Evolutionary conservation across 2,113 vertebrate species (phyloP), one percentile per base, ranked within the genome.

Genomic region (Cheirogaleus medius): DNA sequence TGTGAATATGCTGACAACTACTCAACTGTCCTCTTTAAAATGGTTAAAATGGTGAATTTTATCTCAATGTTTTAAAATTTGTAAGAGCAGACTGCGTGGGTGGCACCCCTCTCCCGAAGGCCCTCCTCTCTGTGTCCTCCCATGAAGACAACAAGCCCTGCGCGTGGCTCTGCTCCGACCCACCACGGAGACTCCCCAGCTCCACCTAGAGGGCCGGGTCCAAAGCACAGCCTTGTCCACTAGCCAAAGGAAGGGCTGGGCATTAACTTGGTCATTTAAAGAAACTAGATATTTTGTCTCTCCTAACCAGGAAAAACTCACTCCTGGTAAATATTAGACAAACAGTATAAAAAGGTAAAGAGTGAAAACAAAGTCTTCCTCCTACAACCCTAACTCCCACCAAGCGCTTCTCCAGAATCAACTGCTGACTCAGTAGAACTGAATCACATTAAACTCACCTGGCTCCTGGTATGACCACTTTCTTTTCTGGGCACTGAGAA

Each of bases 401-500:
- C 56, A 76, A 32, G 3, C 3, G 1, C 44, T 47, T 23, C 7
- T 20, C 32, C 60, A 27, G n/a, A 39, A 42, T 17, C 68, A 63
- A 23, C 20, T 5, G 2, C 25, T 9, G n/a, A 23, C 27, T 39
- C 32, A 29, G 74, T 34, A 56, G 8, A 49, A 56, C 8, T 29
- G 25, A 58, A 60, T 37, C 32, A 21, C 32, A 11, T 34, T 52
- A 39, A 39, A 32, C 56, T 52, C n/a, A n/a, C 27, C 23, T 10
- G 14, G 34, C 64, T 52, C 47, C 20, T 1, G 3, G 44, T 3
- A 37, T 3, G 32, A 14, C 8, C 8, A 25, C 6, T 1, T 52
- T 64, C 63, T 64, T 54, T 63, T 27, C 66, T 37, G 29, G 32
- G 5, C 29, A 66, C 47, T 44, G 20, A 63, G 15, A 83, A 56